Base-by-base conservation (phyloP, 35 echinoderm and acorn worm species). In the Chiridota heheva region DNA sequence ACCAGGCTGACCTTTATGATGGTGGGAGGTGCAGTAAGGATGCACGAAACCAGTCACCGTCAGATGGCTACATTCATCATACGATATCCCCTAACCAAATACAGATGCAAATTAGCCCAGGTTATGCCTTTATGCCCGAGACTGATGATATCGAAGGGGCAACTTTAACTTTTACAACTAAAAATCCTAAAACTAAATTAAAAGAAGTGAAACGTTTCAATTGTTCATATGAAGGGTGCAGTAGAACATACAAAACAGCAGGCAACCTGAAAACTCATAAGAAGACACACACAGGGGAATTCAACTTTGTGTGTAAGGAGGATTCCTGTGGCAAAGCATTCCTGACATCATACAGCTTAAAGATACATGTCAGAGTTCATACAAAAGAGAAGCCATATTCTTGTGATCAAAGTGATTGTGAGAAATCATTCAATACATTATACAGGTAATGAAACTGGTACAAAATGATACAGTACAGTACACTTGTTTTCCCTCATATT, bases 321-420 rank as follows among this genome's bases (percentile, higher is more conserved):
- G 86, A 61, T n/a, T 88, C 89, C 26, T 98, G 95, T 48, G 95
- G 95, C 18, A 98, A 98, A 84, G 95, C 95, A 10, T 98, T 98
- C 56, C 61, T 98, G 35, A 98, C 95, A 30, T 91, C 87, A 40
- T 98, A 98, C 75, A 98, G 95, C 73, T 65, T 92, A 45, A 98
- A 98, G 65, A 98, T 98, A 57, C 95, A 98, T 85, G 85, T 98
- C 5, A 84, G 95, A 6, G 95, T 98, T n/a, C 95, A 98, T 60
- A 98, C 95, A 42, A 91, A 98, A 40, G 95, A 98, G 60, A 91
- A 91, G 49, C 95, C 95, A 13, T 98, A 91, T 65, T 98, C 95
- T 4, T 98, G 95, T 89, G 95, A 87, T 10, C 64, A 60, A 29
- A 76, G 92, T 40, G 89, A 76, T 18, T 98, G 95, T 78, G 81